Evolutionary conservation across 2,888 invertebrate genomes (phyloP).

Genomic region (Megalurothrips usitatus): DNA sequence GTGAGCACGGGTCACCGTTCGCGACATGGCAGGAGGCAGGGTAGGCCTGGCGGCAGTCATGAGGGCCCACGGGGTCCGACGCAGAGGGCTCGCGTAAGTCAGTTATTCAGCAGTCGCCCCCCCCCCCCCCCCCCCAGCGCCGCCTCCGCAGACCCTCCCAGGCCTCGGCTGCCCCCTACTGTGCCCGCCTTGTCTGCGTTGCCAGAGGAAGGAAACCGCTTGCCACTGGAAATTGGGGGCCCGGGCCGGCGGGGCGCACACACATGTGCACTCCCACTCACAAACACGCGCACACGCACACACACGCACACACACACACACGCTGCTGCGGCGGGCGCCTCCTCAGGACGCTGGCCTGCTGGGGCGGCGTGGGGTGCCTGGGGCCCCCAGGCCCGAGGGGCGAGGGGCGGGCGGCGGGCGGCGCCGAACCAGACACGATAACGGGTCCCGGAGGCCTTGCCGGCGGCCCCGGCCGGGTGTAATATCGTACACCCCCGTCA

Average conservation of each 20-base stretch:
- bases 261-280: too few relatives aligned
- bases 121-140: too few relatives aligned
- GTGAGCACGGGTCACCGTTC: too few relatives aligned
- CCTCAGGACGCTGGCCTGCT: not conserved
- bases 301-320: too few relatives aligned
- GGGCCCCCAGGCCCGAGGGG: not conserved
- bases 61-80: too few relatives aligned
- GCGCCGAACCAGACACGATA: not conserved
- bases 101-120: too few relatives aligned
- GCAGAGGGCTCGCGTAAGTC: too few relatives aligned
- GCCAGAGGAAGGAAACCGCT: not conserved
- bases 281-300: too few relatives aligned
- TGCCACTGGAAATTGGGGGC: conserved; percentile 1
- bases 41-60: too few relatives aligned
- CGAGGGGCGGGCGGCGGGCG: not conserved
- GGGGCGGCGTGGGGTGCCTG: not conserved
- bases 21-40: too few relatives aligned
- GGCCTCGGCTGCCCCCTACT: not conserved
- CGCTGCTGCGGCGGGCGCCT: too few relatives aligned
- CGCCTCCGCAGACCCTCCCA: not conserved
- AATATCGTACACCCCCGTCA: conserved; percentile 1
- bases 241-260: not conserved
- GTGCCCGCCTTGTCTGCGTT: not conserved
- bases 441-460: not conserved
- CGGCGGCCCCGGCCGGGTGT: not conserved